A percentile compares a stretch with the other conserved stretches of the same genome.
These are phyloP conservation scores for Leucozona laternaria DNA, from an alignment of 2,888 invertebrate genomes.

Conservation along the genomic window DNA sequence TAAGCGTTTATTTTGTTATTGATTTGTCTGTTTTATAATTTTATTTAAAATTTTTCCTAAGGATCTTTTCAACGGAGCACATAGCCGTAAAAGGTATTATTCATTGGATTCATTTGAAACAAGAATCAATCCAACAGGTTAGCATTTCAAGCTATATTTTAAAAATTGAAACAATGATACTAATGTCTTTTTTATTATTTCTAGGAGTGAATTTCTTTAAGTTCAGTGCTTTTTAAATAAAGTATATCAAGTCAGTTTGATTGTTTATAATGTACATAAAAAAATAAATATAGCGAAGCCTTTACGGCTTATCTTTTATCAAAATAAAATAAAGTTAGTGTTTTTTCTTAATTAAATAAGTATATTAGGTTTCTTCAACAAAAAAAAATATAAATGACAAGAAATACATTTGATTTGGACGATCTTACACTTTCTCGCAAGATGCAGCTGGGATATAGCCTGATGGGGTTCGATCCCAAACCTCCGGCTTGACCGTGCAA, in stretches of 20 bases:
- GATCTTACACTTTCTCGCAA: no score
- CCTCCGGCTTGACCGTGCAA: no score
- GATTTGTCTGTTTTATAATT: not conserved
- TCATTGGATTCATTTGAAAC: constrained; percentile 69
- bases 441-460: no score
- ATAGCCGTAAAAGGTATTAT: constrained; percentile 26
- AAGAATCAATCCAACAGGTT: constrained; percentile 78
- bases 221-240: constrained; percentile 73
- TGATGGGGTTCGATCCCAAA: no score
- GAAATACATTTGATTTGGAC: no score
- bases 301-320: no score
- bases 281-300: no score
- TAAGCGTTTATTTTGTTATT: constrained; percentile 72
- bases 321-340: no score
- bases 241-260: constrained; percentile 5
- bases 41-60: constrained; percentile 16
- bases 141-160: not conserved
- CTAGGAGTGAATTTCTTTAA: constrained; percentile 78
- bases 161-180: not conserved
- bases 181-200: constrained; percentile 32
- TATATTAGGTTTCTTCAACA: no score
- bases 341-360: no score
- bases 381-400: no score
- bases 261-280: not conserved
- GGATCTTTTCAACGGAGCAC: constrained; percentile 63